Conservation (phyloP, 2,888 invertebrate genomes). For the Automeris io region DNA sequence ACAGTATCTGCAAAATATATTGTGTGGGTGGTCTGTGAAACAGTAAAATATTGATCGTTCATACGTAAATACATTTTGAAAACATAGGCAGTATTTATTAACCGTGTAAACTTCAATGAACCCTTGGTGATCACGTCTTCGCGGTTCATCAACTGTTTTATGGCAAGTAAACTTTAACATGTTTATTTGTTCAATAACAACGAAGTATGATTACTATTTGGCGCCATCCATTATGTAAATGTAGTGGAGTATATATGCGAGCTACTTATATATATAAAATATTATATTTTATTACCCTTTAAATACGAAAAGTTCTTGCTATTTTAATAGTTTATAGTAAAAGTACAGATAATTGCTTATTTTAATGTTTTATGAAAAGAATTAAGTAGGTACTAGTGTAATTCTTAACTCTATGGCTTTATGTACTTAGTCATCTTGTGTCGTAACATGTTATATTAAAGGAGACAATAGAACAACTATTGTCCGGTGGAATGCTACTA, state of each 20-base stretch:
- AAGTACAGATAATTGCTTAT: constrained; percentile 38
- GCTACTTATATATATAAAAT: not conserved
- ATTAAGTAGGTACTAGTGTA: too few relatives aligned
- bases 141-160: constrained; percentile 41
- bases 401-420: too few relatives aligned
- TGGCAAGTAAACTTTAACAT: constrained; percentile 31
- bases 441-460: constrained; percentile 2
- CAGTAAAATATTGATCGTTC: constrained; percentile 22
- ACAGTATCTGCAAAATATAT: constrained; percentile 29
- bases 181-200: constrained; percentile 38
- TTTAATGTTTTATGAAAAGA: too few relatives aligned
- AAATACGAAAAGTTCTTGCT: constrained; percentile 11
- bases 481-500: constrained; percentile 58
- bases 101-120: constrained; percentile 31
- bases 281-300: constrained; percentile 21
- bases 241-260: not conserved
- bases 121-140: constrained; percentile 30
- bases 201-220: constrained; percentile 38
- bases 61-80: constrained; percentile 26
- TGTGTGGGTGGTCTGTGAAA: constrained; percentile 52
- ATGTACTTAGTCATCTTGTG: constrained; percentile 30
- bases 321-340: constrained; percentile 24
- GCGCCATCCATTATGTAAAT: constrained; percentile 39
- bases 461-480: constrained; percentile 29
- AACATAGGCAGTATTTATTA: constrained; percentile 27